Base-by-base conservation (phyloP, 2,797 vertebrate genomes). In the Sus cebifrons region DNA sequence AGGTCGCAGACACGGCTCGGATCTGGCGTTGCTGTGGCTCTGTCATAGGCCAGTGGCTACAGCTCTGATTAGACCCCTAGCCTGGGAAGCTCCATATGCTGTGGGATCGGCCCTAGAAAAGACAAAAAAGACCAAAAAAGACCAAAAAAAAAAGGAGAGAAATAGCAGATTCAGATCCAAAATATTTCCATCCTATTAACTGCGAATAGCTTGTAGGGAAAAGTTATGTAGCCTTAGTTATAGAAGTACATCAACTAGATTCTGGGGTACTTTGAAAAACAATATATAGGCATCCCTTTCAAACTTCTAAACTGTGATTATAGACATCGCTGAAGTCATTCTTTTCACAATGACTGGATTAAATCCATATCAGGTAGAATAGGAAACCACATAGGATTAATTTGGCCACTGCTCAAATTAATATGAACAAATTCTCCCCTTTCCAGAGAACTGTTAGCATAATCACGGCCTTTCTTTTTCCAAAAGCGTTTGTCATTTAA, bases 401-500 rank as follows among this genome's bases (percentile, higher is more conserved):
- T 89, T 65, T 92, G 60, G 65, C 74, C 75, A 49, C 56, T 89
- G 36, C 83, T 93, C 84, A 67, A 82, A 68, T 94, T 85, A 88
- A 75, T 21, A 92, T 81, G 14, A 95, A 65, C 23, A 78, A 93
- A 91, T 70, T 65, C 20, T 86, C 23, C 40, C 29, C 32, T 96
- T 92, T 90, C 36, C 73, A 40, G 71, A 95, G 71, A 94, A 89
- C 13, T 36, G 70, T 89, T 90, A 70, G 64, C 15, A 89, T 54
- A 84, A 73, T 91, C 49, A 71, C 20, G 40, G 71, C 52, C 71
- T 92, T 95, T 77, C 54, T 93, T 54, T 95, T 96, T 74, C 23
- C 67, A 54, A 65, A 95, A 94, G 74, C 86, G 84, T 44, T 87
- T 89, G 49, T 78, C 49, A 89, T 89, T 94, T 89, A 89, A 91